Evolutionary conservation across 2,113 vertebrate species (phyloP).

Genomic region (Chamaetylas fuelleborni): DNA sequence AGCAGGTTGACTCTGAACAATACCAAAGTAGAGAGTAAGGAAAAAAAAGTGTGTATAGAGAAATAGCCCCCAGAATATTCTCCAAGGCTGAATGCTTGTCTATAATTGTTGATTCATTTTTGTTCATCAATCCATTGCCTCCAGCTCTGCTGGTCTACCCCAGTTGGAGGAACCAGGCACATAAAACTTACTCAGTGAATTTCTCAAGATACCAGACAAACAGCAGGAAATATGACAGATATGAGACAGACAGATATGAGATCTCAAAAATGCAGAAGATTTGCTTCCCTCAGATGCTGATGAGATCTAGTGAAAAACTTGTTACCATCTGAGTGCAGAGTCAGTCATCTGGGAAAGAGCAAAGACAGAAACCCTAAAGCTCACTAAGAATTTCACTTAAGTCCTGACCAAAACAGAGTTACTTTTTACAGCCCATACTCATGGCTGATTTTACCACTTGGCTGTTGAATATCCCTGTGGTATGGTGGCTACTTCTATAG

Average conservation of each 20-base stretch:
- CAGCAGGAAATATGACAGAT: not conserved
- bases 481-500: not conserved
- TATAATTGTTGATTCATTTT: not conserved
- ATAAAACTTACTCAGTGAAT: not conserved
- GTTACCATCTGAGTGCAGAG: not conserved
- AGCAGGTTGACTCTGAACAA: not conserved
- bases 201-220: not conserved
- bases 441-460: not conserved
- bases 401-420: not conserved
- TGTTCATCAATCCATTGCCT: not conserved
- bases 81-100: not conserved
- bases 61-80: not conserved
- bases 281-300: not conserved
- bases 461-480: not conserved
- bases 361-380: not conserved
- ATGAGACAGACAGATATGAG: not conserved
- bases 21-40: not conserved
- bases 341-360: not conserved
- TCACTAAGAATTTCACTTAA: not conserved
- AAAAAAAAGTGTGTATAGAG: rapidly evolving
- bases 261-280: not conserved
- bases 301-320: not conserved
- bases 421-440: not conserved
- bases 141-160: not conserved
- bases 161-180: rapidly evolving